phyloP scores from a whole-genome alignment of 2,888 invertebrate species.

The Tiliacea aurago region DNA sequence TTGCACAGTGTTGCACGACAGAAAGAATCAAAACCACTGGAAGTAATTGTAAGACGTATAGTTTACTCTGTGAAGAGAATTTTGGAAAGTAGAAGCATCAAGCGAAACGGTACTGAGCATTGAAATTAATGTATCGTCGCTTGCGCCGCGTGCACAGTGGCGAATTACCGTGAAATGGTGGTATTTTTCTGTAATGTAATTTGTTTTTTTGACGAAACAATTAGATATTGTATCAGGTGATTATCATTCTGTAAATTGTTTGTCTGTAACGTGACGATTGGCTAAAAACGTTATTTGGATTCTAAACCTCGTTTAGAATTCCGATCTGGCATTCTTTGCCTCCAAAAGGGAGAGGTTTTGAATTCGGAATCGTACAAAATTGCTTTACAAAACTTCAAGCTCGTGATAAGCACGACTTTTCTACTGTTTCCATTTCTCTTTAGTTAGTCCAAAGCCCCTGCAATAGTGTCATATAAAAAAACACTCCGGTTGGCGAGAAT shows the following conservation, averaged over 20 bases:
- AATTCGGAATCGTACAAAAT: neutral
- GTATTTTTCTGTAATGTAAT: constrained; percentile 54
- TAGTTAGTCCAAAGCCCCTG: neutral
- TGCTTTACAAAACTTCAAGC: neutral
- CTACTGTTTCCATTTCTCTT: neutral
- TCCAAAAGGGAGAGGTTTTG: no score
- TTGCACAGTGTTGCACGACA: constrained; percentile 62
- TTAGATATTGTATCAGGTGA: constrained; percentile 46
- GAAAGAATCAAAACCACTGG: constrained; percentile 75
- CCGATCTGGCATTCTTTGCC: no score
- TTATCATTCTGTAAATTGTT: constrained; percentile 21
- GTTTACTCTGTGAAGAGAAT: constrained; percentile 78
- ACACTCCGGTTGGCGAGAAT: neutral
- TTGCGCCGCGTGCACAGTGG: constrained; percentile 54
- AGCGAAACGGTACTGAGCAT: constrained; percentile 83
- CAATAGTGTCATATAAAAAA: neutral
- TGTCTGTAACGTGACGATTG: neutral
- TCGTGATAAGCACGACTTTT: neutral
- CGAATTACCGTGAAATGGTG: constrained; percentile 57
- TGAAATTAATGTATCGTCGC: constrained; percentile 67
- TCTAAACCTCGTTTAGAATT: neutral
- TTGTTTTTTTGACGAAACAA: constrained; percentile 41
- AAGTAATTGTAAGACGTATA: constrained; percentile 74
- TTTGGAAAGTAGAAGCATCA: constrained; percentile 86
- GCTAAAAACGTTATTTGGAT: neutral